Base-by-base conservation (phyloP, 2,888 invertebrate genomes). In the Saturnia japonica region DNA sequence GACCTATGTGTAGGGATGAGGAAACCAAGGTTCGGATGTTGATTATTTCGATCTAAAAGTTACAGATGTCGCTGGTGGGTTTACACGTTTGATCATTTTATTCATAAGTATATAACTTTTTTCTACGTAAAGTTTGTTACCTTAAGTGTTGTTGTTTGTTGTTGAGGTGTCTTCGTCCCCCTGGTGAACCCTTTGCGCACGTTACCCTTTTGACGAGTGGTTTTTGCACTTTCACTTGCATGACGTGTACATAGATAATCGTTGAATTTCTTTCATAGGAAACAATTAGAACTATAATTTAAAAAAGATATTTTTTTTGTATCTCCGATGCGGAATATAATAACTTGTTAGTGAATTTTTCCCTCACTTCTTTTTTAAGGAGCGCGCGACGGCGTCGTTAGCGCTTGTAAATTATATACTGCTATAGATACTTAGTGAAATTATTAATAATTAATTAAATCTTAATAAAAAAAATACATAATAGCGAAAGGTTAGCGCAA, bases 91-190 rank as follows among this genome's bases (percentile, higher is more conserved):
- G 22, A n/a, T 40, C n/a, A 40, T 40, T 28, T 54, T 54, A 28
- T 34, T 28, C 34, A 16, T 83, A 43, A 4, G 6, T 34, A 54
- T 54, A 22, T 79, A 79, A 83, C 81, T 85, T 84, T 83, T 85
- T 85, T 86, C 85, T 83, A 83, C 76, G 82, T 84, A 79, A 84
- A 82, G 84, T 89, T 90, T 89, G 90, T 89, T 11, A 68, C 28
- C 28, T 54, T 68, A 54, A 2, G 81, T 84, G 83, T 86, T 84
- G 84, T 88, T 87, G 86, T 89, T 88, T 87, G 80, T 68, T 68
- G 78, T 81, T 77, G 72, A 75, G 78, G 80, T 64, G 64, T 64
- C 34, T 34, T 85, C 81, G 85, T 85, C 86, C 88, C 86, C 87
- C 85, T 86, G 85, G 86, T 86, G 83, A 82, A 40, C 40, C 85